A percentile compares a stretch with the other conserved stretches of the same genome.
Evolutionary conservation across 2,888 invertebrate genomes (phyloP).

Genomic region (Eupeodes luniger): DNA sequence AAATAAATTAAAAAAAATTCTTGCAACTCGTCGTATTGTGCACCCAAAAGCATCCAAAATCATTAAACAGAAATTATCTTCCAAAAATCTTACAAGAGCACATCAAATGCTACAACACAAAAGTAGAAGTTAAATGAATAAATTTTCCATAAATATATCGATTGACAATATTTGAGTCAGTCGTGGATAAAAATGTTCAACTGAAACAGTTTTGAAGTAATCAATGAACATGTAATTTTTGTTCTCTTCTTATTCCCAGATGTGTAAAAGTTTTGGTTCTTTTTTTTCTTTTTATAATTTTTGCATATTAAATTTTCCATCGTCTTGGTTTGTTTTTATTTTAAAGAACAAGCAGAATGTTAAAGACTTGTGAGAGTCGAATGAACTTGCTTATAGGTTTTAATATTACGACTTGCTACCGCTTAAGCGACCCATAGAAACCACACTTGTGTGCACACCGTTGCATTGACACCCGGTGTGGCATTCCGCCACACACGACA

Average conservation of each 20-base stretch:
- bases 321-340: constrained; percentile 1
- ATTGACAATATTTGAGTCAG: neutral
- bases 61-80: too few relatives aligned
- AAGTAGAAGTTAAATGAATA: neutral
- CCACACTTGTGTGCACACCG: too few relatives aligned
- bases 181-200: neutral
- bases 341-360: neutral
- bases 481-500: too few relatives aligned
- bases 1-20: too few relatives aligned
- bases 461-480: too few relatives aligned
- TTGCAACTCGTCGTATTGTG: too few relatives aligned
- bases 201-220: neutral
- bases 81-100: too few relatives aligned
- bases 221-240: neutral
- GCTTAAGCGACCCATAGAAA: too few relatives aligned
- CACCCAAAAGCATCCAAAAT: too few relatives aligned
- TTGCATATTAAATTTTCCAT: neutral
- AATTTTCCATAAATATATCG: neutral
- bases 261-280: neutral
- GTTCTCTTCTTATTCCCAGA: neutral
- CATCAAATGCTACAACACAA: too few relatives aligned
- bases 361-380: neutral
- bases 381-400: neutral
- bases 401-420: too few relatives aligned
- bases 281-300: neutral